phyloP scores from a whole-genome alignment of 2,113 vertebrate genomes.

The Xiphophorus hellerii region DNA sequence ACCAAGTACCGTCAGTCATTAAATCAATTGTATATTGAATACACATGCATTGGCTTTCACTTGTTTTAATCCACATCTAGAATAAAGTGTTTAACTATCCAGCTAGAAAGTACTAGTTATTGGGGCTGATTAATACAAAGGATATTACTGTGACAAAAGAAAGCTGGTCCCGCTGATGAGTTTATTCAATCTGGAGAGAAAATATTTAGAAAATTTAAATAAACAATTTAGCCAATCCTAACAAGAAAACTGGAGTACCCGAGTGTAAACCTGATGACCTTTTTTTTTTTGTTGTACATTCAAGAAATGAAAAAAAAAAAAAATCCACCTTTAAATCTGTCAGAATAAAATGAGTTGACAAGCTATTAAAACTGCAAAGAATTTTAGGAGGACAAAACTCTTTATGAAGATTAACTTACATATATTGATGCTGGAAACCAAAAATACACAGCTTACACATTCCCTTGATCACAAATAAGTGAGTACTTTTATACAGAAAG shows the following conservation, averaged over 20 bases:
- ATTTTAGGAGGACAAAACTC: constrained; percentile 19
- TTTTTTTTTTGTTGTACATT: constrained; percentile 75
- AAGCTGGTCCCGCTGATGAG: constrained; percentile 41
- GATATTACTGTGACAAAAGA: constrained; percentile 38
- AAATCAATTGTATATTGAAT: constrained; percentile 40
- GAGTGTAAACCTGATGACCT: constrained; percentile 69
- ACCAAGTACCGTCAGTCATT: constrained; percentile 48
- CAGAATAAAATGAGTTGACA: constrained; percentile 21
- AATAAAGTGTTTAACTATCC: constrained; percentile 37
- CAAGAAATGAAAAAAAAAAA: constrained; percentile 53
- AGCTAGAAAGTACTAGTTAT: constrained; percentile 65
- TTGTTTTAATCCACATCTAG: constrained; percentile 27
- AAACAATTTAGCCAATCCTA: constrained; percentile 54
- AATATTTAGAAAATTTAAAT: constrained; percentile 12
- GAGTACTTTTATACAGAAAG: constrained; percentile 29
- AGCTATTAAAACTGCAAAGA: constrained; percentile 5
- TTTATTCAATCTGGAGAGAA: constrained; percentile 8
- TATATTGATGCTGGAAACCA: constrained; percentile 41
- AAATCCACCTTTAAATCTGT: constrained; percentile 24
- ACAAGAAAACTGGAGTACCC: constrained; percentile 63
- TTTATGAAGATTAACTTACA: constrained; percentile 43
- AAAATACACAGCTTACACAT: constrained; percentile 50
- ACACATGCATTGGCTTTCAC: constrained; percentile 56
- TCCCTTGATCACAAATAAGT: constrained; percentile 60
- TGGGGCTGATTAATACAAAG: constrained; percentile 37